A percentile compares a stretch with the other conserved stretches of the same genome.
Evolutionary conservation across 2,113 vertebrate genomes (phyloP).

Genomic region (Macrotus californicus): DNA sequence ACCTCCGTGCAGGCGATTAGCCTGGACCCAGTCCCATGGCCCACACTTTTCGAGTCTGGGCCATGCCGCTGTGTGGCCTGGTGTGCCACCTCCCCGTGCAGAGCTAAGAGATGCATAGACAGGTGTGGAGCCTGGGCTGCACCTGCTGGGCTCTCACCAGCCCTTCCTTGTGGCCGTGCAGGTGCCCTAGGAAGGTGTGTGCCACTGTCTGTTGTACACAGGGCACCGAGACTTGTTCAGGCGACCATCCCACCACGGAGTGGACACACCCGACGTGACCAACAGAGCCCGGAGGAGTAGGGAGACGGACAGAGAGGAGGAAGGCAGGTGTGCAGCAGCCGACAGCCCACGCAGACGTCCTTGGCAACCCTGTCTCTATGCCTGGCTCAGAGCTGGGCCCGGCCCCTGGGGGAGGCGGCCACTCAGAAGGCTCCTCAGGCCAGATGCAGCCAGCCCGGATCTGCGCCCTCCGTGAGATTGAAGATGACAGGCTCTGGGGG

Average conservation of each 20-base stretch:
- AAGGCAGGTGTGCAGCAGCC: not conserved
- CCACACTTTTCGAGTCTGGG: not conserved
- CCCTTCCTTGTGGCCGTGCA: rapidly evolving
- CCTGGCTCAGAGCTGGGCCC: not conserved
- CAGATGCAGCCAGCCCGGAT: conserved; percentile 32
- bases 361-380: not conserved
- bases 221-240: rapidly evolving
- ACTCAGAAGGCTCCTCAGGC: not conserved
- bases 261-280: rapidly evolving
- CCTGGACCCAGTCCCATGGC: not conserved
- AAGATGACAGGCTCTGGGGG: conserved; percentile 42
- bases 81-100: not conserved
- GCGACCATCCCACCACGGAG: rapidly evolving
- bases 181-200: not conserved
- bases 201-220: rapidly evolving
- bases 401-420: not conserved
- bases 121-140: not conserved
- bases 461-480: not conserved
- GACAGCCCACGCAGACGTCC: not conserved
- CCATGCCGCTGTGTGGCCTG: not conserved
- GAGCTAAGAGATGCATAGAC: rapidly evolving
- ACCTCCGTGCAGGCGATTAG: rapidly evolving
- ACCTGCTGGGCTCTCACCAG: not conserved
- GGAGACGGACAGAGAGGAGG: not conserved
- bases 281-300: not conserved